Base-by-base conservation (phyloP, 2,888 invertebrate species). In the Cancer borealis region DNA sequence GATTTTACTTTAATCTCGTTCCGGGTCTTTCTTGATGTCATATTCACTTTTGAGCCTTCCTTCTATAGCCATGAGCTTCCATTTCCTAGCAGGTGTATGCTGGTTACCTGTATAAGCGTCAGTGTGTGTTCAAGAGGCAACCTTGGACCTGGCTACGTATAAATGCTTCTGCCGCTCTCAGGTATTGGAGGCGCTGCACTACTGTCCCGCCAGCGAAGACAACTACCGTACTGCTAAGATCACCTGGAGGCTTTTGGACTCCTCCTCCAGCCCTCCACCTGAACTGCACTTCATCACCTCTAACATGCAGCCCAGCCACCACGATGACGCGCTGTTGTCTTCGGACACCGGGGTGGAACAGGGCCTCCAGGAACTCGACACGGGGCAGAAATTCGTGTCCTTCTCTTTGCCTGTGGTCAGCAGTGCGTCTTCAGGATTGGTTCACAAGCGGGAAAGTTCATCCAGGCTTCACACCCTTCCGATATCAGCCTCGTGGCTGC, bases 171-270 rank as follows among this genome's bases (percentile, higher is more conserved):
- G 39, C 88, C 14, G 88, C 39, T 30, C 45, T 30, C 45, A 95
- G 95, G 95, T 95, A 8, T 73, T 95, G 66, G 95, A 95, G 88
- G 95, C 95, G 14, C 90, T 95, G 66, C 94, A 95, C 66, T 95
- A 95, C 92, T 73, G 92, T 14, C 95, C 95, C 14, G 89, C 90
- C 92, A 92, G 88, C 84, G 95, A 95, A 84, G 92, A 92, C 4
- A 47, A 17, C n/a, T 88, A 84, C 60, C 93, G 93, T 39, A 92
- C 94, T 0, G 95, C 95, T 14, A 95, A 93, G 84, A 95, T 95
- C 88, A 95, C 95, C 39, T 95, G 95, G 95, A 88, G 95, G 73
- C 88, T 95, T 26, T 47, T 93, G 30, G 94, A 92, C 66, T 12
- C 89, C 26, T 21, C 89, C 73, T 66, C 79, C 46, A 49, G 26